These are phyloP conservation scores for Mionectes olivaceus DNA, from an alignment of 2,797 vertebrate genomes.

Conservation along the genomic window DNA sequence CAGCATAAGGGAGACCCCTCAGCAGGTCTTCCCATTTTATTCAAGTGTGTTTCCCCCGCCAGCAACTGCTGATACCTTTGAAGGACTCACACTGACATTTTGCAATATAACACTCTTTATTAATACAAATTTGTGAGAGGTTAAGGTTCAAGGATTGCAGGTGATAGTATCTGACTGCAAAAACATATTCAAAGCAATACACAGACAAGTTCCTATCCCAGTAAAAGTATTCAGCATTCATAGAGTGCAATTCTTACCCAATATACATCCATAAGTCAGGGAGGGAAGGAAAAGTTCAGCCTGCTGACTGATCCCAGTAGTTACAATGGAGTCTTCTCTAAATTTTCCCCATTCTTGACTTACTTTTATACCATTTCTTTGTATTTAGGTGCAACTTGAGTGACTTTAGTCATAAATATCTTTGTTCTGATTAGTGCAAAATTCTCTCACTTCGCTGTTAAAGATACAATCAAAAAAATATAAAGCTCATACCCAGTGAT, in stretches of 20 bases:
- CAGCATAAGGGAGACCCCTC: not conserved
- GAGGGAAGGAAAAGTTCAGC: not conserved
- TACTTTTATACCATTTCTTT: not conserved
- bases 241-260: not conserved
- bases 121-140: not conserved
- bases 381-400: not conserved
- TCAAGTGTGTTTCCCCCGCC: not conserved
- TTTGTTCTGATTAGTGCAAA: not conserved
- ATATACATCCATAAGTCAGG: not conserved
- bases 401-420: not conserved
- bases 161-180: not conserved
- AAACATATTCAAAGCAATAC: not conserved
- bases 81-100: not conserved
- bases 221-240: not conserved
- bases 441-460: not conserved
- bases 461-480: not conserved
- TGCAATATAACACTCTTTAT: not conserved
- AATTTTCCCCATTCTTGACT: not conserved
- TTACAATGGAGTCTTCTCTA: not conserved
- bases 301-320: not conserved
- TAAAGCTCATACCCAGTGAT: not conserved
- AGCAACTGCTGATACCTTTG: not conserved
- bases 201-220: not conserved
- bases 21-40: not conserved
- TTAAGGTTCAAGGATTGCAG: not conserved